These are phyloP conservation scores for Heliconius ismenius DNA, from an alignment of 2,888 invertebrate genomes.

Conservation along the genomic window DNA sequence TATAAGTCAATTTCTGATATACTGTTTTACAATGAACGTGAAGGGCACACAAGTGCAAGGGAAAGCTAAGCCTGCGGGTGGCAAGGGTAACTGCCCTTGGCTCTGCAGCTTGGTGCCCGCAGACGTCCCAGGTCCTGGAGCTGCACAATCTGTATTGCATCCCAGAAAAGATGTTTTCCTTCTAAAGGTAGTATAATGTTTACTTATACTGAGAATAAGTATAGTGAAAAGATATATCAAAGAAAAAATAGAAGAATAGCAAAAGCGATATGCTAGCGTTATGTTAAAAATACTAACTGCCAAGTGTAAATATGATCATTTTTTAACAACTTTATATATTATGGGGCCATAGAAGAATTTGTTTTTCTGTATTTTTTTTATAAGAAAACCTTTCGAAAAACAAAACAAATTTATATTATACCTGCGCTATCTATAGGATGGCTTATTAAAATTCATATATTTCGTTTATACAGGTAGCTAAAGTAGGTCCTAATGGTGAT, in stretches of 20 bases:
- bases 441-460: neutral
- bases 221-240: neutral
- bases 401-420: neutral
- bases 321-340: neutral
- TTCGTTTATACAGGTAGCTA: constrained; percentile 59
- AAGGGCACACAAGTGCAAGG: constrained; percentile 53
- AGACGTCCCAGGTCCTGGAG: constrained; percentile 61
- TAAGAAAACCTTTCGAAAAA: no score
- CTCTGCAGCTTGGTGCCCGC: constrained; percentile 61
- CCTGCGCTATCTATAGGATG: neutral
- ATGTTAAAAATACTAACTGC: no score
- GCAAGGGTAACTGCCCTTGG: constrained; percentile 56
- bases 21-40: constrained; percentile 41
- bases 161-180: constrained; percentile 84
- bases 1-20: constrained; percentile 1
- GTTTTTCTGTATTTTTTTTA: neutral
- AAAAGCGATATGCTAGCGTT: neutral
- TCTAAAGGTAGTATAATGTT: constrained; percentile 67
- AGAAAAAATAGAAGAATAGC: neutral
- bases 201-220: neutral
- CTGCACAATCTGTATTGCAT: constrained; percentile 74
- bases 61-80: constrained; percentile 43
- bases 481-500: constrained; percentile 68
- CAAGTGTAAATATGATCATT: neutral
- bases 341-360: neutral